A percentile compares a stretch with the other conserved stretches of the same genome.
These are phyloP conservation scores for Umimayanthus kanabou DNA, from an alignment of 92 coral and sea anemone species.

Conservation along the genomic window DNA sequence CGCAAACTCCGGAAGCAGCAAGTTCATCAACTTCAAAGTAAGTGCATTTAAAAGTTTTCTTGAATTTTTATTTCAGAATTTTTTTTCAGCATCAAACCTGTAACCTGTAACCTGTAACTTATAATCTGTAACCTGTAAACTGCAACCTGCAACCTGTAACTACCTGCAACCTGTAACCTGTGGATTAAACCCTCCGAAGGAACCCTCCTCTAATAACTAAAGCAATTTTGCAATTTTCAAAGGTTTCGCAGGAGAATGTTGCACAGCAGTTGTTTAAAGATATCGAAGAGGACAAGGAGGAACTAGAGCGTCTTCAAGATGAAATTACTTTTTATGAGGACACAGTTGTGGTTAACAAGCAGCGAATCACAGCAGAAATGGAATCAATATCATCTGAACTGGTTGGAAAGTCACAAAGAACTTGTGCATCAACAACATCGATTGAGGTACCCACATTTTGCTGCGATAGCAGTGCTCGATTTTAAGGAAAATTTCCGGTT, in stretches of 20 bases:
- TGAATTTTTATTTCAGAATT: too few relatives aligned
- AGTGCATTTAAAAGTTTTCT: too few relatives aligned
- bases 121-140: too few relatives aligned
- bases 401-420: background rate
- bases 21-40: too few relatives aligned
- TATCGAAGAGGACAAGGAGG: slow-evolving; percentile 63
- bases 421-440: background rate
- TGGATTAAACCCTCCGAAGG: too few relatives aligned
- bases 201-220: too few relatives aligned
- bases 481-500: too few relatives aligned
- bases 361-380: slow-evolving; percentile 1
- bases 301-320: slow-evolving; percentile 60
- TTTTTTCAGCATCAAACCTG: too few relatives aligned
- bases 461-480: background rate
- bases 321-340: slow-evolving; percentile 58
- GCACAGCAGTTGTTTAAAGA: slow-evolving; percentile 59
- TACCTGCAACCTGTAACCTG: too few relatives aligned
- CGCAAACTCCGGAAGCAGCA: too few relatives aligned
- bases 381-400: background rate
- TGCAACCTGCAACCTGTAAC: too few relatives aligned
- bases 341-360: slow-evolving; percentile 50
- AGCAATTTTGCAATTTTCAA: background rate
- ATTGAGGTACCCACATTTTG: slow-evolving; percentile 16
- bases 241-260: slow-evolving; percentile 74
- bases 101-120: too few relatives aligned